phyloP scores from a whole-genome alignment of 1,140 invertebrate species.

The Drosophila tsacasi region DNA sequence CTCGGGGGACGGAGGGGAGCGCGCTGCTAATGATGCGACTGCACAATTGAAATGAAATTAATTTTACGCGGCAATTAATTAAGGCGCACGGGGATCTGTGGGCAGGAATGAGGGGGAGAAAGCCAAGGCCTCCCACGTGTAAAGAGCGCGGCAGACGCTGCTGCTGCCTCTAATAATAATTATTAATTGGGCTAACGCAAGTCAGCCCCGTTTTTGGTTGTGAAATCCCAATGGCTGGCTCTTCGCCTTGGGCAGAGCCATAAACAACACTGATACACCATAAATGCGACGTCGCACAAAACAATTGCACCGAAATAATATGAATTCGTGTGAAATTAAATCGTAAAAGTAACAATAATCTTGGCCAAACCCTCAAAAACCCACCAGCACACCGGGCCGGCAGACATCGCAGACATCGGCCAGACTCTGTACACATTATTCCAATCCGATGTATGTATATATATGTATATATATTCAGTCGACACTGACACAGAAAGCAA shows the following conservation, averaged over 20 bases:
- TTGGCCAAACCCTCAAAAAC: conserved; percentile 67
- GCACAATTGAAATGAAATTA: conserved; percentile 81
- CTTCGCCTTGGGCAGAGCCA: conserved; percentile 47
- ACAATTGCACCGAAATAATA: conserved; percentile 75
- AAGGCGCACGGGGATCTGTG: conserved; percentile 55
- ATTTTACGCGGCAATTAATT: conserved; percentile 80
- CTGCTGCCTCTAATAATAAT: conserved; percentile 18
- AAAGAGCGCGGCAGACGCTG: neutral
- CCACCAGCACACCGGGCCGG: conserved; percentile 32
- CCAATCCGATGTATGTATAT: conserved; percentile 20
- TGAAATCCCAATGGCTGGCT: conserved; percentile 54
- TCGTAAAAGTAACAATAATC: conserved; percentile 46
- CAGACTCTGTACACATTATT: conserved; percentile 28
- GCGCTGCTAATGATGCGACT: conserved; percentile 72
- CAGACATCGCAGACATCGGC: conserved; percentile 42
- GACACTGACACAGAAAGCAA: conserved; percentile 72
- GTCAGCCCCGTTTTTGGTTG: conserved; percentile 47
- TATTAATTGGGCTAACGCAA: conserved; percentile 77
- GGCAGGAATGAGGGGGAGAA: conserved; percentile 58
- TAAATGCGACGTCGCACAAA: conserved; percentile 70
- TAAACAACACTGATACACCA: conserved; percentile 60
- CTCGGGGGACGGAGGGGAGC: neutral
- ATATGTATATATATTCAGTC: conserved; percentile 23
- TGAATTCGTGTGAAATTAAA: conserved; percentile 68
- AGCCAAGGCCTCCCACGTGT: conserved; percentile 70